Evolutionary conservation across 2,797 vertebrate genomes (phyloP).

Genomic region (Amblyraja radiata): DNA sequence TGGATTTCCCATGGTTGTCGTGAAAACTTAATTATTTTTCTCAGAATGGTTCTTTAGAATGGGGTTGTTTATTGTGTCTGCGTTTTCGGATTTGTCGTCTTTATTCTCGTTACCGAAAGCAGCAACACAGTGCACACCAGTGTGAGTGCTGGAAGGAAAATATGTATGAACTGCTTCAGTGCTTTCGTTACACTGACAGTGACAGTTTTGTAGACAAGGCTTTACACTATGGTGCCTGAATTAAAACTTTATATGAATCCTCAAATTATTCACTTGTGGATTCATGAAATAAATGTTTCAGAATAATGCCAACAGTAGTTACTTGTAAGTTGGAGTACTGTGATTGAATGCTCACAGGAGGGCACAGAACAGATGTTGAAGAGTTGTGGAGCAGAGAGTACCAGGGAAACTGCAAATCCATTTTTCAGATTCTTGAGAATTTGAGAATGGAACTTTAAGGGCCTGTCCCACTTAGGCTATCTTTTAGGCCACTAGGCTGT

Average conservation of each 20-base stretch:
- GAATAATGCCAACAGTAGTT: background rate
- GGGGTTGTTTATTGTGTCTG: background rate
- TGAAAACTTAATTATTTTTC: background rate
- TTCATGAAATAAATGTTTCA: background rate
- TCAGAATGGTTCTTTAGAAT: background rate
- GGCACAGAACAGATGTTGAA: too few species aligned
- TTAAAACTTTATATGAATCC: background rate
- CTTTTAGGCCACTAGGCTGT: too few species aligned
- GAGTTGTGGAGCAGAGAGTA: background rate
- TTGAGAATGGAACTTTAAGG: background rate
- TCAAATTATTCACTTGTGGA: background rate
- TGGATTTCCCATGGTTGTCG: conserved; percentile 15
- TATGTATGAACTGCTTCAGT: background rate
- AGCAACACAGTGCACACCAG: background rate
- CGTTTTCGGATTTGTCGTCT: background rate
- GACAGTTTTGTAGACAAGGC: background rate
- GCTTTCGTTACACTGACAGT: background rate
- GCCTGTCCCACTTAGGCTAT: too few species aligned
- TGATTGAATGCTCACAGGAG: background rate
- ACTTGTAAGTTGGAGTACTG: background rate
- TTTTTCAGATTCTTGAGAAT: background rate
- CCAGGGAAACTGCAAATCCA: too few species aligned
- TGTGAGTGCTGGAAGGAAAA: conserved; percentile 1
- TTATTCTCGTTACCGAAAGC: background rate
- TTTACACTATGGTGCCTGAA: background rate